Percentiles rank a stretch among this genome's conserved stretches.
phyloP scores from a whole-genome alignment of 2,888 invertebrate species.

The Clistopyga incitator region DNA sequence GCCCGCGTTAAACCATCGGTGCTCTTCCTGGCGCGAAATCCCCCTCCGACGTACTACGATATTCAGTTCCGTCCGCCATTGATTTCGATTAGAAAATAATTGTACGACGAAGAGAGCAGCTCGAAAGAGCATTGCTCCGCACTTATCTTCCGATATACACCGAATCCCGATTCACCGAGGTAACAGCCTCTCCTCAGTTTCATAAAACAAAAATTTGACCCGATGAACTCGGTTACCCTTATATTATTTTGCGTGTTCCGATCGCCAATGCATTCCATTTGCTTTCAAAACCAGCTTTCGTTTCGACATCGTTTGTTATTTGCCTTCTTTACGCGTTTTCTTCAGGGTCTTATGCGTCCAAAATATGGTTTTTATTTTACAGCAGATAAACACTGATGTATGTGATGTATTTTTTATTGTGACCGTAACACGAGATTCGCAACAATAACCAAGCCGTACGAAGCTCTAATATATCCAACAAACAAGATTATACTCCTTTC shows the following conservation, averaged over 20 bases:
- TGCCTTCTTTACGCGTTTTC: too few relatives aligned
- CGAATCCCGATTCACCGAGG: neutral
- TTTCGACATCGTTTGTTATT: too few relatives aligned
- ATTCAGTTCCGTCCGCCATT: conserved; percentile 46
- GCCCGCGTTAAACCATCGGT: neutral
- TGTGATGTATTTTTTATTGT: too few relatives aligned
- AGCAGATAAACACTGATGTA: too few relatives aligned
- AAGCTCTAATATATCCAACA: too few relatives aligned
- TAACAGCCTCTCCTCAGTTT: conserved; percentile 6
- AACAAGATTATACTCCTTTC: too few relatives aligned
- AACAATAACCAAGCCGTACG: too few relatives aligned
- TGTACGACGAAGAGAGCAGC: conserved; percentile 38
- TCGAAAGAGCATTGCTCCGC: neutral
- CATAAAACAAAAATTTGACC: conserved; percentile 2
- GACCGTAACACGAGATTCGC: too few relatives aligned
- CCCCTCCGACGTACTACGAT: conserved; percentile 33
- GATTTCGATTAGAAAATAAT: conserved; percentile 48
- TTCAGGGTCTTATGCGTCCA: too few relatives aligned
- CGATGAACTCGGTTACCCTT: neutral
- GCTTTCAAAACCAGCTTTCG: neutral
- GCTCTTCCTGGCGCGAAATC: conserved; percentile 28
- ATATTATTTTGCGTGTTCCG: neutral
- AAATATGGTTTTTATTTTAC: too few relatives aligned
- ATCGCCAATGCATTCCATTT: neutral
- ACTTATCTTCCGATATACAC: conserved; percentile 1